Evolutionary conservation across 2,797 vertebrate genomes (phyloP).

Genomic region (Euphonia xanthogaster): DNA sequence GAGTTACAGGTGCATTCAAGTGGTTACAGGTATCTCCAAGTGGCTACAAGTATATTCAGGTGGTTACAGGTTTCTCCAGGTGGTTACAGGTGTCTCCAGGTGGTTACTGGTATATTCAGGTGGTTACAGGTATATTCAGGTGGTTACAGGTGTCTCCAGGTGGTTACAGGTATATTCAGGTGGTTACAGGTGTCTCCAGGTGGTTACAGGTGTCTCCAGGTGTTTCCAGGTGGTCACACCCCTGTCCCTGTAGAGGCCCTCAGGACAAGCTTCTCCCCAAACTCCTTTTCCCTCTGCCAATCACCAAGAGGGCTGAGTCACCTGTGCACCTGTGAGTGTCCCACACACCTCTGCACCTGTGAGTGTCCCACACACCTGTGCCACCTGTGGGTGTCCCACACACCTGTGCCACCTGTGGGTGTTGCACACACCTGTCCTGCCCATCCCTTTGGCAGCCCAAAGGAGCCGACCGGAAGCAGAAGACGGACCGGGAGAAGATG

Average conservation of each 20-base stretch:
- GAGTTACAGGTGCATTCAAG: background rate
- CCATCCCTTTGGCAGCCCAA: slow-evolving; percentile 70
- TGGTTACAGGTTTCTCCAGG: background rate
- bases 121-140: background rate
- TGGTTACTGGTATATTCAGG: too few relatives aligned
- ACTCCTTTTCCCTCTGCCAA: background rate
- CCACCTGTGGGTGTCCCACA: background rate
- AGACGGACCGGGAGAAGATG: slow-evolving; percentile 83
- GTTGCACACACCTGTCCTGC: background rate
- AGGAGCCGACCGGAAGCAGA: slow-evolving; percentile 82
- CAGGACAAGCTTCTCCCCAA: background rate
- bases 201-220: background rate
- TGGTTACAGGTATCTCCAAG: fast-evolving
- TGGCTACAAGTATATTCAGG: fast-evolving
- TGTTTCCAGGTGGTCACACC: background rate
- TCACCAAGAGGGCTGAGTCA: background rate
- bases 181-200: fast-evolving
- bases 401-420: background rate
- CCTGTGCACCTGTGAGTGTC: background rate
- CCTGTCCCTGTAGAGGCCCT: background rate
- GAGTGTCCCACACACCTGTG: background rate
- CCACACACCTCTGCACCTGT: background rate
- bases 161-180: fast-evolving
- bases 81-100: background rate
- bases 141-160: background rate